A percentile compares a stretch with the other conserved stretches of the same genome.
phyloP scores from a whole-genome alignment of 2,888 invertebrate genomes.

The Aspidiotus destructor region DNA sequence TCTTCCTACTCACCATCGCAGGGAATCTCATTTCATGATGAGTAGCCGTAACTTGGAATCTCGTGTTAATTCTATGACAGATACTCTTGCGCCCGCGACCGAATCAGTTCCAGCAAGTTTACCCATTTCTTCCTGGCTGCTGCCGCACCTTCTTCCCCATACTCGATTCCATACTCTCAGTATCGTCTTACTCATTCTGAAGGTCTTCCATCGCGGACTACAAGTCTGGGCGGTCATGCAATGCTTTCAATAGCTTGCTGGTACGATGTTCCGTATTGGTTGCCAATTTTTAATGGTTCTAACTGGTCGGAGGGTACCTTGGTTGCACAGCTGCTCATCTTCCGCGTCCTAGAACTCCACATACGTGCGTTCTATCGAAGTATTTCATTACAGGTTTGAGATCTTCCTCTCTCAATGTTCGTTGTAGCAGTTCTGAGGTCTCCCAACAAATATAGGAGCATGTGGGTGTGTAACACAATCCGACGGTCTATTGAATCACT shows the following conservation, averaged over 20 bases:
- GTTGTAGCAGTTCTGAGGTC: neutral
- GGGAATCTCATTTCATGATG: no score
- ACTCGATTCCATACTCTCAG: neutral
- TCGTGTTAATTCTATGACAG: neutral
- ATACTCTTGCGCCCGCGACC: neutral
- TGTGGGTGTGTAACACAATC: neutral
- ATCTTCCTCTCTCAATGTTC: neutral
- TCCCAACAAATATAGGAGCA: neutral
- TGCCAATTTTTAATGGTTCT: conserved; percentile 5
- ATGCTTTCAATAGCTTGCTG: neutral
- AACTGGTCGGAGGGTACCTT: neutral
- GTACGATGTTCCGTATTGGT: neutral
- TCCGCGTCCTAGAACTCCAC: neutral
- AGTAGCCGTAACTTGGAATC: no score
- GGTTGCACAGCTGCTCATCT: neutral
- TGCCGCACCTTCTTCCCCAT: neutral
- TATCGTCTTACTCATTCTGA: conserved; percentile 1
- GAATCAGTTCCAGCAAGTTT: neutral
- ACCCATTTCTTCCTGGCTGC: neutral
- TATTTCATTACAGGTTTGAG: neutral
- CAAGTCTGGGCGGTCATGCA: conserved; percentile 10
- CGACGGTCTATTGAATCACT: neutral
- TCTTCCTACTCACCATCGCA: no score
- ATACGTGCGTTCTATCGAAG: neutral
- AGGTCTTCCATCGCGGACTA: conserved; percentile 1